phyloP scores from a whole-genome alignment of 2,888 invertebrate species.

The Girardia tigrina region DNA sequence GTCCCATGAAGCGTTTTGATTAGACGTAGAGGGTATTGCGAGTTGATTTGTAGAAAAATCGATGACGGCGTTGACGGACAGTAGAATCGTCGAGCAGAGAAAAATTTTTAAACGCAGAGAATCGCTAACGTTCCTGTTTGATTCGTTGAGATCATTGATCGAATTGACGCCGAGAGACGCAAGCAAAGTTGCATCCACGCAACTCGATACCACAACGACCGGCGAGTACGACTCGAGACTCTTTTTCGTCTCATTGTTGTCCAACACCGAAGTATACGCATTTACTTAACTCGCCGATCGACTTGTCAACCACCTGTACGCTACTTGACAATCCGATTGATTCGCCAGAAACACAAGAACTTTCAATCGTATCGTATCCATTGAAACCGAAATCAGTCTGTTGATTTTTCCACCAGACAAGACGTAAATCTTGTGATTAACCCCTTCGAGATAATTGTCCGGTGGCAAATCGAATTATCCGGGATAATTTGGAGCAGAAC shows the following conservation, averaged over 20 bases:
- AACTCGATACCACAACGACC: background rate
- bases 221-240: background rate
- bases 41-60: too few species aligned
- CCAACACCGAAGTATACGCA: background rate
- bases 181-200: too few species aligned
- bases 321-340: background rate
- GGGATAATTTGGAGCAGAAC: slow-evolving; percentile 94
- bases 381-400: slow-evolving; percentile 52
- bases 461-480: slow-evolving; percentile 55
- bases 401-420: background rate
- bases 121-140: too few species aligned
- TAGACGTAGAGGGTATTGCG: too few species aligned
- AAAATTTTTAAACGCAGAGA: too few species aligned
- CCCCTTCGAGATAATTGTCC: background rate
- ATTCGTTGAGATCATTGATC: too few species aligned
- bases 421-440: background rate
- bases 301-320: background rate
- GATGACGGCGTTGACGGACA: too few species aligned
- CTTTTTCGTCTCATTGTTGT: background rate
- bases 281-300: background rate
- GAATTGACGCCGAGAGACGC: slow-evolving; percentile 95
- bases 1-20: too few species aligned
- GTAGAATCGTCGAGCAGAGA: too few species aligned
- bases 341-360: background rate
- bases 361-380: background rate